Evolutionary conservation across 2,113 vertebrate species (phyloP).

Genomic region (Raphicerus campestris): DNA sequence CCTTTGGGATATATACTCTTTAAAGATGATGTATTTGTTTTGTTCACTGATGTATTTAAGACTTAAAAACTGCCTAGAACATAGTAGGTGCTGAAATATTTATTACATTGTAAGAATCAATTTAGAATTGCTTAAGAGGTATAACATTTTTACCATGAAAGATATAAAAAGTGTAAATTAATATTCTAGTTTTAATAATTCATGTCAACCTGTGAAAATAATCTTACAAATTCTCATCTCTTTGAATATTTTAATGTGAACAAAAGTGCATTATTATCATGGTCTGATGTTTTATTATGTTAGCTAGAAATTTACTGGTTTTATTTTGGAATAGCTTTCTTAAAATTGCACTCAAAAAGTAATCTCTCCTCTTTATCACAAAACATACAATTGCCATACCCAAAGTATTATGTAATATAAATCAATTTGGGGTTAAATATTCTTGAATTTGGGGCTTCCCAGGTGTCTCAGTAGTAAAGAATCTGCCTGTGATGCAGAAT

Average conservation of each 20-base stretch:
- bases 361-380: background rate
- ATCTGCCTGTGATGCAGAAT: background rate
- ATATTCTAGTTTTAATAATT: constrained; percentile 25
- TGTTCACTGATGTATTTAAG: background rate
- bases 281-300: background rate
- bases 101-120: background rate
- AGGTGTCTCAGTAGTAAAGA: background rate
- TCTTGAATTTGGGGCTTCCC: background rate
- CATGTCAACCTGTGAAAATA: background rate
- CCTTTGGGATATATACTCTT: background rate
- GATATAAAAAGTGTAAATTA: background rate
- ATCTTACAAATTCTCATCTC: background rate
- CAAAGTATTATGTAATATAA: background rate
- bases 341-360: background rate
- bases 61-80: background rate
- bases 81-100: constrained; percentile 38
- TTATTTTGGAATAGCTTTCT: background rate
- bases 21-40: background rate
- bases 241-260: constrained; percentile 16
- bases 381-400: background rate
- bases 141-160: background rate
- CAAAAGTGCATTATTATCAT: background rate
- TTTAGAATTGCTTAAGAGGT: background rate
- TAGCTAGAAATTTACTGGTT: background rate
- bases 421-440: background rate